Evolutionary conservation across 2,113 vertebrate species (phyloP).

Genomic region (Chrysemys picta): DNA sequence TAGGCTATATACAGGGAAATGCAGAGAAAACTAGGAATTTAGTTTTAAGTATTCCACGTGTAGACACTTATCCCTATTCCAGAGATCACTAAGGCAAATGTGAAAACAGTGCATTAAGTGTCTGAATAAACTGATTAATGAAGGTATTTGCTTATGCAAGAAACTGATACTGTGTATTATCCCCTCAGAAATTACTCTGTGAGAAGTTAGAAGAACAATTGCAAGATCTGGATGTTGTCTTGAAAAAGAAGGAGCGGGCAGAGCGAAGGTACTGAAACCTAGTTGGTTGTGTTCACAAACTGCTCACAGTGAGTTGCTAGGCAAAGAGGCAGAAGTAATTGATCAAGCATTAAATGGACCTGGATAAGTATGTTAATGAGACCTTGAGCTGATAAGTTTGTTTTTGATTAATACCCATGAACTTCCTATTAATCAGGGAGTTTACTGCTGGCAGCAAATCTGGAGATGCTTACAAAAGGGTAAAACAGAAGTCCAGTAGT

Average conservation of each 20-base stretch:
- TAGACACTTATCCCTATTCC: neutral
- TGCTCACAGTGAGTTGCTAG: neutral
- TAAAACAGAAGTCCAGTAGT: neutral
- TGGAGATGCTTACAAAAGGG: neutral
- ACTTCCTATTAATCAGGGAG: neutral
- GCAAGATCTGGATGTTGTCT: constrained; percentile 92
- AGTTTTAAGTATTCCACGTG: neutral
- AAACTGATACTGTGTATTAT: constrained; percentile 22
- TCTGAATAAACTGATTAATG: neutral
- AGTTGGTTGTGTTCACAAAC: neutral
- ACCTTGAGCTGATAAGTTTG: neutral
- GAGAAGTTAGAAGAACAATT: constrained; percentile 96
- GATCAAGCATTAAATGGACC: neutral
- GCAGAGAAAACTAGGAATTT: neutral
- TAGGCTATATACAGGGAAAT: neutral
- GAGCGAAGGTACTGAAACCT: constrained; percentile 87
- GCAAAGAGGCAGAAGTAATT: neutral
- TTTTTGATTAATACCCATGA: neutral
- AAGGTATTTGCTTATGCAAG: neutral
- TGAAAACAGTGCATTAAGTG: neutral
- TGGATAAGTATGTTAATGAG: accelerated
- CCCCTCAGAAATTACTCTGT: constrained; percentile 92
- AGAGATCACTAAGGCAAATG: neutral
- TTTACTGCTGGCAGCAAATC: neutral
- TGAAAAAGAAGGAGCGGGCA: constrained; percentile 96